These are phyloP conservation scores for Agriopis leucophaearia DNA, from an alignment of 2,888 invertebrate species.

Conservation along the genomic window DNA sequence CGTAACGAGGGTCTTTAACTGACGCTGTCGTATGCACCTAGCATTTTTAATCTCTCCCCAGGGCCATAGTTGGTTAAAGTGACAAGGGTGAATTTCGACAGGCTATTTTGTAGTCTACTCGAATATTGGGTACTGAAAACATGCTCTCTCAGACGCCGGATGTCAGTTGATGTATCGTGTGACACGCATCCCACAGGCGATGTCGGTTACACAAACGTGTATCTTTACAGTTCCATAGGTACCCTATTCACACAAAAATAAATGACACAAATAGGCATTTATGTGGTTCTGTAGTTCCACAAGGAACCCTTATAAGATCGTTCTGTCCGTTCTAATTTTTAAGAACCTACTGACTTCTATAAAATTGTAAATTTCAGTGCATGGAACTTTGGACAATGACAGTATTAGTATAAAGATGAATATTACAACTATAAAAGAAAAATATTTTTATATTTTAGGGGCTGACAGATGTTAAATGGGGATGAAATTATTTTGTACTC, in stretches of 20 bases:
- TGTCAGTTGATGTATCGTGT: conserved; percentile 49
- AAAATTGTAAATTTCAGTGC: too few relatives aligned
- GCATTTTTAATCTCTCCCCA: conserved; percentile 42
- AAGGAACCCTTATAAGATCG: too few relatives aligned
- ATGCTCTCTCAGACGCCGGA: conserved; percentile 51
- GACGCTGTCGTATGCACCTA: conserved; percentile 36
- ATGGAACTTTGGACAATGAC: too few relatives aligned
- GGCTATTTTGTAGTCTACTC: conserved; percentile 50
- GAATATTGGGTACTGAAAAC: conserved; percentile 35
- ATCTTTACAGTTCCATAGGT: background rate
- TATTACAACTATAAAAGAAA: too few relatives aligned
- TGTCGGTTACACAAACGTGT: background rate
- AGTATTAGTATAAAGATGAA: too few relatives aligned
- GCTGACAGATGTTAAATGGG: too few relatives aligned
- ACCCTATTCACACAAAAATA: background rate
- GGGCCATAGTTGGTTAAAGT: conserved; percentile 29
- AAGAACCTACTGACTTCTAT: too few relatives aligned
- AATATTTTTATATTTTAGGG: too few relatives aligned
- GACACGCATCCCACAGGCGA: conserved; percentile 17
- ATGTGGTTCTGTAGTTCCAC: too few relatives aligned
- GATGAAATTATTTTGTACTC: too few relatives aligned
- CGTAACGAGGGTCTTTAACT: conserved; percentile 29
- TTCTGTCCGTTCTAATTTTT: too few relatives aligned
- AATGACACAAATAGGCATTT: too few relatives aligned
- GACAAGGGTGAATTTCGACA: conserved; percentile 48